phyloP scores from a whole-genome alignment of 1,140 invertebrate genomes.

The Drosophila pruinosa region DNA sequence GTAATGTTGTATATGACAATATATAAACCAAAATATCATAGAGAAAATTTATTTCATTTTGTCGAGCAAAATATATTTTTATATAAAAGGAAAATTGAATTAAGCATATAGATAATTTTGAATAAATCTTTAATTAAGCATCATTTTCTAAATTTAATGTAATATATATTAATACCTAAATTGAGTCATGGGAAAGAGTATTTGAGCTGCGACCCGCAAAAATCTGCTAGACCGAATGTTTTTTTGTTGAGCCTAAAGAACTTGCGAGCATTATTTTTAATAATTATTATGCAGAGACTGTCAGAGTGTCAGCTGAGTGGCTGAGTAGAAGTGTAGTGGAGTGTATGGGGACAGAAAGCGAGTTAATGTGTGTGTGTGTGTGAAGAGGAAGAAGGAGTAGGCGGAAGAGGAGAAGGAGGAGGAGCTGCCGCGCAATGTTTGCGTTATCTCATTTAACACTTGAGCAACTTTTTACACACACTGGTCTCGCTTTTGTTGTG shows the following conservation, averaged over 20 bases:
- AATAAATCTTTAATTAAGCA: too few species aligned
- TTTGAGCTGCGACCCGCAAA: not conserved
- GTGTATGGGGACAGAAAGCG: too few species aligned
- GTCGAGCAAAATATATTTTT: too few species aligned
- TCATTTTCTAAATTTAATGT: too few species aligned
- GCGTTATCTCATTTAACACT: conserved; percentile 80
- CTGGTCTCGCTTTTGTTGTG: conserved; percentile 15
- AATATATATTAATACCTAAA: too few species aligned
- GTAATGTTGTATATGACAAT: too few species aligned
- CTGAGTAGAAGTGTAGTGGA: not conserved
- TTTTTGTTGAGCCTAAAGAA: conserved; percentile 4
- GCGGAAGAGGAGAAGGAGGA: not conserved
- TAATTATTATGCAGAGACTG: conserved; percentile 65
- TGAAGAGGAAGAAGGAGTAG: not conserved
- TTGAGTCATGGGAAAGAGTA: not conserved
- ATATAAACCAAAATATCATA: too few species aligned
- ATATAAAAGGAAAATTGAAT: too few species aligned
- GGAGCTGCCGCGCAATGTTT: conserved; percentile 52
- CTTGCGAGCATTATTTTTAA: conserved; percentile 49
- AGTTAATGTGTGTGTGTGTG: too few species aligned
- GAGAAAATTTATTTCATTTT: too few species aligned
- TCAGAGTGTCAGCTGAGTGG: conserved; percentile 49
- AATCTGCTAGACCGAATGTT: not conserved
- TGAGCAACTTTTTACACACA: conserved; percentile 67
- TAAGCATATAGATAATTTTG: too few species aligned